Conservation (phyloP, 2,888 invertebrate species). For the Pammene fasciana region DNA sequence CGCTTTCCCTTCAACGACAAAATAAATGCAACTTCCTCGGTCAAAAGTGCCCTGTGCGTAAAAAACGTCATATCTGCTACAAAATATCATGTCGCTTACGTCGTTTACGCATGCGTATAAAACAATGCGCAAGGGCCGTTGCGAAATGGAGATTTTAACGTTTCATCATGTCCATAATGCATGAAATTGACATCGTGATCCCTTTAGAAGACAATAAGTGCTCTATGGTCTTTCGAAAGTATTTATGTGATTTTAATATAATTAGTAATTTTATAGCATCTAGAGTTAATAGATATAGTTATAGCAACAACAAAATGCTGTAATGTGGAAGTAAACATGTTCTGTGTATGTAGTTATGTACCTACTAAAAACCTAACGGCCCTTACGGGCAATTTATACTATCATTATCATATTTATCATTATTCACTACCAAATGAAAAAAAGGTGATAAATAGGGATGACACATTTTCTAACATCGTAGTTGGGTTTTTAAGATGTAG, state of each 20-base stretch:
- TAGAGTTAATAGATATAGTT: too few relatives aligned
- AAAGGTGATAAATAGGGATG: too few relatives aligned
- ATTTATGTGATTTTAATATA: background rate
- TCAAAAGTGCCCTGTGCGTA: constrained; percentile 9
- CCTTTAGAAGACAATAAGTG: constrained; percentile 17
- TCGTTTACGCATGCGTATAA: background rate
- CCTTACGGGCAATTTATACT: too few relatives aligned
- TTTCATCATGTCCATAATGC: constrained; percentile 31
- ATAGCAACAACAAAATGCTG: too few relatives aligned
- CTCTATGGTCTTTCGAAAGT: constrained; percentile 3
- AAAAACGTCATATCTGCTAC: constrained; percentile 2
- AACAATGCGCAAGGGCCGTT: constrained; percentile 34
- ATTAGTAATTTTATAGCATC: too few relatives aligned
- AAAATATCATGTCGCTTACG: background rate
- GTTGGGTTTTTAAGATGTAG: too few relatives aligned
- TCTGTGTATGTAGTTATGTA: too few relatives aligned
- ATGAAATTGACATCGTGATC: constrained; percentile 28
- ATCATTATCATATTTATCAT: too few relatives aligned
- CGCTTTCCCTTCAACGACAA: constrained; percentile 37
- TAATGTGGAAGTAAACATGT: too few relatives aligned
- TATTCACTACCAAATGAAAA: too few relatives aligned
- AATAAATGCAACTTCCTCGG: constrained; percentile 37
- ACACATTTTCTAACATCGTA: too few relatives aligned
- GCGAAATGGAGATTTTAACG: constrained; percentile 25
- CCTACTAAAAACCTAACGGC: too few relatives aligned